Percentiles rank a stretch among this genome's conserved stretches.
phyloP scores from a whole-genome alignment of 2,888 invertebrate species.

The Drosophila nigricruria region DNA sequence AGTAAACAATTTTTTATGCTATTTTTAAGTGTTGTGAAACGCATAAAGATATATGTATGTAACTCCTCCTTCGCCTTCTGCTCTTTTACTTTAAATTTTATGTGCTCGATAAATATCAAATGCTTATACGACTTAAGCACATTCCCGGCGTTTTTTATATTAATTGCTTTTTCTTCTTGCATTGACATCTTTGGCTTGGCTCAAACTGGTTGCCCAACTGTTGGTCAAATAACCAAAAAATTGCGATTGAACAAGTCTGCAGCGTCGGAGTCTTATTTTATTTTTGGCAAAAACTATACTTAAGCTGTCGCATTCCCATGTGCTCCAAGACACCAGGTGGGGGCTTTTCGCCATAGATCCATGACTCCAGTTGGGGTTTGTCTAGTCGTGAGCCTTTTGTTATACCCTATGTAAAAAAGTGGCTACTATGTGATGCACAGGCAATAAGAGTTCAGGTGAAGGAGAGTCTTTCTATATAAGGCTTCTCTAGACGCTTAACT shows the following conservation, averaged over 20 bases:
- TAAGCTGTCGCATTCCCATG: conserved; percentile 37
- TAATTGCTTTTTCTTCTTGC: conserved; percentile 27
- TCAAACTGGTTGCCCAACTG: conserved; percentile 67
- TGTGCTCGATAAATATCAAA: conserved; percentile 12
- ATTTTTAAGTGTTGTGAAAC: conserved; percentile 6
- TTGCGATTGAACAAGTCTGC: conserved; percentile 34
- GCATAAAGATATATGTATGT: not conserved
- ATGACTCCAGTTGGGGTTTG: not conserved
- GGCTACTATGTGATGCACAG: too few species aligned
- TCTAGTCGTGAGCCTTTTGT: not conserved
- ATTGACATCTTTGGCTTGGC: conserved; percentile 64
- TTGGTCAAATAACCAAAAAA: conserved; percentile 34
- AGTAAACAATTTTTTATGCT: not conserved
- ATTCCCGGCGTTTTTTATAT: conserved; percentile 9
- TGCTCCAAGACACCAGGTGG: conserved; percentile 9
- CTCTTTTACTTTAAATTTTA: not conserved
- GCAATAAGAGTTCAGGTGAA: too few species aligned
- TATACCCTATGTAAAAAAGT: conserved; percentile 6
- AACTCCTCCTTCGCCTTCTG: not conserved
- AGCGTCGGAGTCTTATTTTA: conserved; percentile 8
- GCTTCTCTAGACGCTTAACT: too few species aligned
- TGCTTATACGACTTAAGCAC: not conserved
- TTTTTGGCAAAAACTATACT: conserved; percentile 43
- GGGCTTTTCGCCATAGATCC: not conserved
- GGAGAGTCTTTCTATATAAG: too few species aligned